phyloP scores from a whole-genome alignment of 2,888 invertebrate genomes.

The Cabera pusaria region DNA sequence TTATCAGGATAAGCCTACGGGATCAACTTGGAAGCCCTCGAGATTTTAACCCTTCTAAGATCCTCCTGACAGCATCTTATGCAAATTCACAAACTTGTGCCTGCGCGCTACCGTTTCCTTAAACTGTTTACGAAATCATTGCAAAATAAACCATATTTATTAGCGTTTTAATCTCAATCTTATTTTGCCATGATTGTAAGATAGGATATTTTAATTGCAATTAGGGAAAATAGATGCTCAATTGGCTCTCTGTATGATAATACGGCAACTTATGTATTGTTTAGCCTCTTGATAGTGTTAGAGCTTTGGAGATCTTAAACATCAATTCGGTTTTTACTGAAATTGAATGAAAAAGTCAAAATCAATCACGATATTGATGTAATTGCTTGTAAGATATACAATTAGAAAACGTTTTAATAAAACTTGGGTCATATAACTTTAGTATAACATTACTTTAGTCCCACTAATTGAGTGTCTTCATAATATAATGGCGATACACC shows the following conservation, averaged over 20 bases:
- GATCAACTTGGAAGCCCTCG: conserved; percentile 74
- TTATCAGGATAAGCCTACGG: conserved; percentile 80
- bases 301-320: conserved; percentile 7
- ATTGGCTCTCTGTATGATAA: conserved; percentile 67
- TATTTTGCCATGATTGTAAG: no score
- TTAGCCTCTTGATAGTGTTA: conserved; percentile 40
- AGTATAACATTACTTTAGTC: no score
- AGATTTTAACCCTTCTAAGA: conserved; percentile 78
- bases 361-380: no score
- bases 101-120: conserved; percentile 34
- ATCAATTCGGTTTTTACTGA: no score
- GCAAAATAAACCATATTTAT: conserved; percentile 23
- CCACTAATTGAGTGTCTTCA: no score
- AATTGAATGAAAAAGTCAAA: conserved; percentile 1
- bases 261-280: conserved; percentile 65
- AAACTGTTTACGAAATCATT: no score
- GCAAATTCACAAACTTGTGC: conserved; percentile 76
- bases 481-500: no score
- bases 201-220: conserved; percentile 34
- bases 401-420: no score
- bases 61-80: conserved; percentile 76
- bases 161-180: conserved; percentile 5
- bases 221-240: conserved; percentile 65
- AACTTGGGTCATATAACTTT: no score
- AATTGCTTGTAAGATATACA: no score